These are phyloP conservation scores for Phacellophora camtschatica DNA, from an alignment of 30 jellyfish, hydroid and myxozoan genomes.

Conservation along the genomic window DNA sequence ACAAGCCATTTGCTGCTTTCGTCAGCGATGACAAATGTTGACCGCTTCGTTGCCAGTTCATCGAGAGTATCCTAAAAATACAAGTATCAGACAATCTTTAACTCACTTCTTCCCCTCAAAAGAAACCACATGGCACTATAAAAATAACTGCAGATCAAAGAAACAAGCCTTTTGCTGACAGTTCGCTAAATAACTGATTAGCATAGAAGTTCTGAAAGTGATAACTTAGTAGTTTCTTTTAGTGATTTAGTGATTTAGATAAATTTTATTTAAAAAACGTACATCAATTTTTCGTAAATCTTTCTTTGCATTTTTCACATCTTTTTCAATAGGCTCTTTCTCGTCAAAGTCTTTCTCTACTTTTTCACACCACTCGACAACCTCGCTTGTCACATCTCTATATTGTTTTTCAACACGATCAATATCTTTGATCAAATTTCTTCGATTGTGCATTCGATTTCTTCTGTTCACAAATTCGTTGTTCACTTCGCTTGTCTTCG, in stretches of 20 bases:
- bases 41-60: constrained; percentile 57
- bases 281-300: constrained; percentile 79
- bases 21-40: constrained; percentile 59
- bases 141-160: too few species aligned
- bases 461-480: constrained; percentile 30
- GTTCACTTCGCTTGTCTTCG: constrained; percentile 42
- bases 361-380: constrained; percentile 61
- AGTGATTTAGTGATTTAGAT: too few species aligned
- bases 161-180: too few species aligned
- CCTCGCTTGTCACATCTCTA: constrained; percentile 16
- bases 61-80: constrained; percentile 67
- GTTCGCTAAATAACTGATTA: too few species aligned
- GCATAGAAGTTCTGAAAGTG: too few species aligned
- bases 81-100: too few species aligned
- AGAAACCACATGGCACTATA: too few species aligned
- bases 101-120: too few species aligned
- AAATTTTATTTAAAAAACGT: constrained; percentile 21
- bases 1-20: constrained; percentile 82
- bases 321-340: constrained; percentile 53
- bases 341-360: constrained; percentile 39
- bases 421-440: constrained; percentile 39
- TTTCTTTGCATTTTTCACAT: constrained; percentile 59
- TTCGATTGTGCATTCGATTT: constrained; percentile 21
- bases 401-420: constrained; percentile 60
- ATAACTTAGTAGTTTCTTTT: too few species aligned